phyloP scores from a whole-genome alignment of 2,113 vertebrate genomes.

The Stomatorhinus ivindoensis region DNA sequence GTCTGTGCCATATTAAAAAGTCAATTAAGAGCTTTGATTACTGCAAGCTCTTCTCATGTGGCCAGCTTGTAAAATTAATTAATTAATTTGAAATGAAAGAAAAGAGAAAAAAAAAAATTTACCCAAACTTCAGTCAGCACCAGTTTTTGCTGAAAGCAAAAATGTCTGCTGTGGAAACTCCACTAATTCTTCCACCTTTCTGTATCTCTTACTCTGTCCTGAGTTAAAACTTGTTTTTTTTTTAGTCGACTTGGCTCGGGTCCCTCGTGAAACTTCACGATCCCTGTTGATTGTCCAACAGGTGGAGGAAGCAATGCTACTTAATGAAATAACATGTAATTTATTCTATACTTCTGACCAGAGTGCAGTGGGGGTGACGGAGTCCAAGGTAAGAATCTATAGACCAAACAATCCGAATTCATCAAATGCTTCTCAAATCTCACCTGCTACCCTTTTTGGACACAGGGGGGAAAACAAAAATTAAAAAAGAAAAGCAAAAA shows the following conservation, averaged over 20 bases:
- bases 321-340: conserved; percentile 72
- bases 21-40: background rate
- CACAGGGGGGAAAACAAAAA: conserved; percentile 13
- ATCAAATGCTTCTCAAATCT: conserved; percentile 22
- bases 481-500: conserved; percentile 7
- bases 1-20: background rate
- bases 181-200: conserved; percentile 25
- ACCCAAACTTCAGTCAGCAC: background rate
- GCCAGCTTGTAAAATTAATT: background rate
- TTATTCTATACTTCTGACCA: conserved; percentile 75
- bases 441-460: conserved; percentile 31
- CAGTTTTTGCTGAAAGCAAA: conserved; percentile 2
- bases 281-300: conserved; percentile 71
- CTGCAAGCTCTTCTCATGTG: background rate
- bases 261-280: conserved; percentile 66
- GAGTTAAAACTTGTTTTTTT: conserved; percentile 58
- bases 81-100: background rate
- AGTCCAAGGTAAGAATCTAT: conserved; percentile 58
- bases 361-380: conserved; percentile 67
- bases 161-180: conserved; percentile 47
- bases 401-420: conserved; percentile 21
- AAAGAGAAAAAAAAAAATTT: background rate
- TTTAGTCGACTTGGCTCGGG: conserved; percentile 54
- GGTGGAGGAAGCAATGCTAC: conserved; percentile 72
- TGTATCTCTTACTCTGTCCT: conserved; percentile 50